Percentiles rank a stretch among this genome's conserved stretches.
These are phyloP conservation scores for Falcaria lacertinaria DNA, from an alignment of 2,888 invertebrate genomes.

Conservation along the genomic window DNA sequence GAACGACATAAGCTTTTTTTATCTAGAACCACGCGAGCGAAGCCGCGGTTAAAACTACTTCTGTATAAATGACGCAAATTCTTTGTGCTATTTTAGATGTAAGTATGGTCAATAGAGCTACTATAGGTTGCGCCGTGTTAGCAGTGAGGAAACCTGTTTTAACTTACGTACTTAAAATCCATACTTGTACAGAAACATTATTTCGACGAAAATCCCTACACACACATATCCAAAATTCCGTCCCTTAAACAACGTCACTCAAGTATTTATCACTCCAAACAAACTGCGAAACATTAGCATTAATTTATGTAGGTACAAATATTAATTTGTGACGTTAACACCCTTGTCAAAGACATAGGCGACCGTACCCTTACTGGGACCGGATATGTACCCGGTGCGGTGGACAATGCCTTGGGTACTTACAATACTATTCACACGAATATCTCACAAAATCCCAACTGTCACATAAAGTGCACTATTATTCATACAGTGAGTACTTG, in stretches of 20 bases:
- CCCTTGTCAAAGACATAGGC: conserved; percentile 43
- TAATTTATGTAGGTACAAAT: conserved; percentile 38
- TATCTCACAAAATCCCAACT: conserved; percentile 54
- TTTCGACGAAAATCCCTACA: neutral
- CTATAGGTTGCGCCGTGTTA: too few relatives aligned
- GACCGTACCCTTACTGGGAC: conserved; percentile 20
- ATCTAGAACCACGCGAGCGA: too few relatives aligned
- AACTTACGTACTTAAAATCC: too few relatives aligned
- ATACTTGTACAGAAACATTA: too few relatives aligned
- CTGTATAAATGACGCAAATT: too few relatives aligned
- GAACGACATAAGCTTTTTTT: too few relatives aligned
- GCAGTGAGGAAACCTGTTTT: too few relatives aligned
- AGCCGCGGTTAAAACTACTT: too few relatives aligned
- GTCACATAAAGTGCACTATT: conserved; percentile 66
- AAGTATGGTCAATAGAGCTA: too few relatives aligned
- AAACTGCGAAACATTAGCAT: conserved; percentile 23
- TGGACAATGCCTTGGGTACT: conserved; percentile 47
- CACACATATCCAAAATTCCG: neutral
- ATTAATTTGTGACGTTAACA: conserved; percentile 44
- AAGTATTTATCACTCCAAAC: conserved; percentile 9
- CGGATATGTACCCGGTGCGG: conserved; percentile 40
- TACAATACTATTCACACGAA: conserved; percentile 51
- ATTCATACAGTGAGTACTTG: conserved; percentile 49
- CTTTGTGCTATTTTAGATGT: too few relatives aligned
- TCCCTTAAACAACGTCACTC: neutral